phyloP scores from a whole-genome alignment of 2,888 invertebrate species.

The Nemotelus nigrinus region DNA sequence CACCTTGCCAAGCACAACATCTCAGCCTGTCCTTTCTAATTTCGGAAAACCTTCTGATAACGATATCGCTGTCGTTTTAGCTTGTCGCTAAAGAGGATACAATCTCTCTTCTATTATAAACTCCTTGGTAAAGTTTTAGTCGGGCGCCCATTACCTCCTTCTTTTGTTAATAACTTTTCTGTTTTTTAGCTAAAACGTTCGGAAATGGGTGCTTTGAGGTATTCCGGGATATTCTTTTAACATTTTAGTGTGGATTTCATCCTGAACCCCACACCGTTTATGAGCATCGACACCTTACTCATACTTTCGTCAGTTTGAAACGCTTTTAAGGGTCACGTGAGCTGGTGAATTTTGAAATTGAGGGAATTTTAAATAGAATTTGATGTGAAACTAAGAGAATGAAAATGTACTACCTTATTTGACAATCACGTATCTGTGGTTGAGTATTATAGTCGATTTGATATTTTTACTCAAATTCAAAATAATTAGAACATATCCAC shows the following conservation, averaged over 20 bases:
- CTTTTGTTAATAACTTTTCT: conserved; percentile 40
- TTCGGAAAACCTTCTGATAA: conserved; percentile 37
- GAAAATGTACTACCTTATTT: too few relatives aligned
- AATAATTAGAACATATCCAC: too few relatives aligned
- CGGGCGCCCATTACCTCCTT: conserved; percentile 45
- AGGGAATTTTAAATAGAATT: too few relatives aligned
- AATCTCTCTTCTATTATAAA: conserved; percentile 36
- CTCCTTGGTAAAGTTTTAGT: conserved; percentile 45
- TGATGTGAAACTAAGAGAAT: too few relatives aligned
- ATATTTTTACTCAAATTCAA: too few relatives aligned
- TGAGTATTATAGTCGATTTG: too few relatives aligned
- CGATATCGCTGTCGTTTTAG: conserved; percentile 24
- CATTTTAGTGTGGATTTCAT: conserved; percentile 15
- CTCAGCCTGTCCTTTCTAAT: conserved; percentile 48
- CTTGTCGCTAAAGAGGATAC: background rate
- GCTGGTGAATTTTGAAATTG: too few relatives aligned
- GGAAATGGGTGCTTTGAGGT: conserved; percentile 25
- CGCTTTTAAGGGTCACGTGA: conserved; percentile 4
- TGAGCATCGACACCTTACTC: background rate
- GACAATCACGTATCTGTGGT: too few relatives aligned
- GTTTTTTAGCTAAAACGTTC: background rate
- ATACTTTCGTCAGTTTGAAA: background rate
- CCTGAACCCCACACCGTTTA: conserved; percentile 15
- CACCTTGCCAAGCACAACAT: background rate
- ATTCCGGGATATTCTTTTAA: conserved; percentile 32